Conservation (phyloP, 2,797 vertebrate species). For the Orientallactaga sibirica region DNA sequence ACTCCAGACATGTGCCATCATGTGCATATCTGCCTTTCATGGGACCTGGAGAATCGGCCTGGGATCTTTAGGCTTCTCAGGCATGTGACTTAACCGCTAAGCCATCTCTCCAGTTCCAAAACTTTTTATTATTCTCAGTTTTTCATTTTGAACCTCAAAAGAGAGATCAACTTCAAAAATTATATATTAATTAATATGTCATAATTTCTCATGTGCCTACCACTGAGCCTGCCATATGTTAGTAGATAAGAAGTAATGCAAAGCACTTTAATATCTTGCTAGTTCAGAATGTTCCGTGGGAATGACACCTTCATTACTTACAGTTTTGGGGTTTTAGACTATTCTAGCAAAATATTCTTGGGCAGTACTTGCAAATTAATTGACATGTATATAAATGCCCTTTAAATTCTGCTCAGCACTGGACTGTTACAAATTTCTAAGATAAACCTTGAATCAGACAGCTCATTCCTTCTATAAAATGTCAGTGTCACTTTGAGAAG, state of each 20-base stretch:
- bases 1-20: no score
- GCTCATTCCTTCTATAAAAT: background rate
- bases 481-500: background rate
- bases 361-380: background rate
- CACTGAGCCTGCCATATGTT: background rate
- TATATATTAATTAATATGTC: no score
- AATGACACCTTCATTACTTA: background rate
- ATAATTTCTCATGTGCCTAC: background rate
- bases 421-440: background rate
- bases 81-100: no score
- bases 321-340: background rate
- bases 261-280: background rate
- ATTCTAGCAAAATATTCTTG: background rate
- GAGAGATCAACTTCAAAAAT: background rate
- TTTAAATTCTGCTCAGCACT: background rate
- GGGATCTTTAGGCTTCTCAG: no score
- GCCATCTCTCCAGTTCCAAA: no score
- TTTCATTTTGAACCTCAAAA: background rate
- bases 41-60: no score
- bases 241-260: background rate
- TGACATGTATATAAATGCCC: background rate
- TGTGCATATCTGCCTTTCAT: no score
- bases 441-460: slow-evolving; percentile 25
- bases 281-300: background rate
- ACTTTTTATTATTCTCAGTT: background rate